Evolutionary conservation across 2,888 invertebrate species (phyloP).

Genomic region (Apotomis capreana): DNA sequence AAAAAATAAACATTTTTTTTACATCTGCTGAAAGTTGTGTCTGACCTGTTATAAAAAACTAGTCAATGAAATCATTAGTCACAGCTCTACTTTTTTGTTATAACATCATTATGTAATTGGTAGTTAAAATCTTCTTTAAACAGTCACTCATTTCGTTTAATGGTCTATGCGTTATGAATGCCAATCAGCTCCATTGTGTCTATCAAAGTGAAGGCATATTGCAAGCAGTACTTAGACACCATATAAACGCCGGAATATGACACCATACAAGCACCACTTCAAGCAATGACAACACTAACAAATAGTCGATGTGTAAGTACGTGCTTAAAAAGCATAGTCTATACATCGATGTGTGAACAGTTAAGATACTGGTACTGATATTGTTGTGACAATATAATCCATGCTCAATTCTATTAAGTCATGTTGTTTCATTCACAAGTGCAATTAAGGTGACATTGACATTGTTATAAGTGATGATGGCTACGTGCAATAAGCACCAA

Average conservation of each 20-base stretch:
- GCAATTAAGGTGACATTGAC: slow-evolving; percentile 37
- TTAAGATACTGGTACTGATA: slow-evolving; percentile 4
- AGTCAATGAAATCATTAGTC: background rate
- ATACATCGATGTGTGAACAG: background rate
- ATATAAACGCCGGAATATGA: background rate
- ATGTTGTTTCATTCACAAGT: slow-evolving; percentile 30
- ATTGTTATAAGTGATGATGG: slow-evolving; percentile 9
- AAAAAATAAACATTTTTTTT: too few species aligned
- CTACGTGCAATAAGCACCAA: background rate
- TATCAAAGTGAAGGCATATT: slow-evolving; percentile 25
- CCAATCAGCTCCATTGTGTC: slow-evolving; percentile 42
- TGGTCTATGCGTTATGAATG: slow-evolving; percentile 42
- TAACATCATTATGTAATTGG: slow-evolving; percentile 26
- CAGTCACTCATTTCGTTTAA: slow-evolving; percentile 34
- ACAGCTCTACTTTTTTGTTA: background rate
- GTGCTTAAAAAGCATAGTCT: too few species aligned
- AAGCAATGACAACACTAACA: background rate
- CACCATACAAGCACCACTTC: background rate
- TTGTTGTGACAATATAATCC: slow-evolving; percentile 42
- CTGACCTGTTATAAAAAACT: too few species aligned
- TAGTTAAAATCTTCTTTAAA: slow-evolving; percentile 34
- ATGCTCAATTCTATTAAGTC: slow-evolving; percentile 47
- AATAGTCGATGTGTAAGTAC: too few species aligned
- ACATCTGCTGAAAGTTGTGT: too few species aligned
- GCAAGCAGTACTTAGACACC: slow-evolving; percentile 9